A percentile compares a stretch with the other conserved stretches of the same genome.
Conservation (phyloP, 2,888 invertebrate species). For the Lathronympha strigana region DNA sequence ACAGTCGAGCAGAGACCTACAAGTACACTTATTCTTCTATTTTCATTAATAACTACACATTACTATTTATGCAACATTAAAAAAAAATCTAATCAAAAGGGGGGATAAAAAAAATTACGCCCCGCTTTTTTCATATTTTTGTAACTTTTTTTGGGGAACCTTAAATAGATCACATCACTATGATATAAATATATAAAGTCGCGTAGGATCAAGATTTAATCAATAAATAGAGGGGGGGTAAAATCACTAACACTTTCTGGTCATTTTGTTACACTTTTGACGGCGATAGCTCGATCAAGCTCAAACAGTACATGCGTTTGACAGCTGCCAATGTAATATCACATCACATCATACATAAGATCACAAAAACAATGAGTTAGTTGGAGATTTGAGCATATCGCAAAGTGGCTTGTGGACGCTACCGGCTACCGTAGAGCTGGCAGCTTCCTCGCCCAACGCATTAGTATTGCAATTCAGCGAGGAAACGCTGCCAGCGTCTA, state of each 20-base stretch:
- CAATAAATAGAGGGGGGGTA: slow-evolving; percentile 62
- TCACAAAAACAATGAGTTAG: too few species aligned
- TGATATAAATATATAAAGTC: slow-evolving; percentile 60
- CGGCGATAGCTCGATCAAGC: slow-evolving; percentile 35
- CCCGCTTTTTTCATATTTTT: slow-evolving; percentile 32
- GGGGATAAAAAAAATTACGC: slow-evolving; percentile 47
- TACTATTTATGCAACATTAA: slow-evolving; percentile 54
- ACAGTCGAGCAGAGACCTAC: slow-evolving; percentile 49
- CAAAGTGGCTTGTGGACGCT: too few species aligned
- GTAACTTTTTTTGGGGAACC: slow-evolving; percentile 44
- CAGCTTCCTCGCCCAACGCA: too few species aligned
- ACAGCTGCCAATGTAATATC: neutral
- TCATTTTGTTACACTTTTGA: slow-evolving; percentile 60
- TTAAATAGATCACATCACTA: slow-evolving; percentile 63
- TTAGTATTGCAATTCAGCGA: too few species aligned
- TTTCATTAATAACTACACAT: slow-evolving; percentile 52
- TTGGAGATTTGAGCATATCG: too few species aligned
- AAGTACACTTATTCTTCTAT: slow-evolving; percentile 57
- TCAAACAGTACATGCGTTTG: slow-evolving; percentile 18
- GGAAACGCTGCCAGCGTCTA: too few species aligned
- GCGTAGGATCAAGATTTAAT: slow-evolving; percentile 56
- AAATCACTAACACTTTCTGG: slow-evolving; percentile 75
- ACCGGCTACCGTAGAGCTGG: too few species aligned
- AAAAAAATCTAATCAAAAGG: slow-evolving; percentile 47
- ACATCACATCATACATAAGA: neutral